Conservation (phyloP, 2,888 invertebrate species). For the Melangyna quadrimaculata region DNA sequence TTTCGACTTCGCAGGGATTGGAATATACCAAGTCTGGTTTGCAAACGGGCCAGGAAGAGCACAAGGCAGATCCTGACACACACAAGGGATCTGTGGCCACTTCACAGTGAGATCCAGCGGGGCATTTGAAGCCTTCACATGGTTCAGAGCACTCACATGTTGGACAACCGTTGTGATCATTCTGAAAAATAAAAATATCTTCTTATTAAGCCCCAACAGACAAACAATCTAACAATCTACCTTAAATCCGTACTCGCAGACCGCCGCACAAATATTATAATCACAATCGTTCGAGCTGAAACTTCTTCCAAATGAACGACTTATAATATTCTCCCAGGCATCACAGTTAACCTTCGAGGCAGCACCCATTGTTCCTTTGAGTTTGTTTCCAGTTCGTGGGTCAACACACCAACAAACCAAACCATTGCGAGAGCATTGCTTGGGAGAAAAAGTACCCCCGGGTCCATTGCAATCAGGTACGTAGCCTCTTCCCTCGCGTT, state of each 20-base stretch:
- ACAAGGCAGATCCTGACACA: conserved; percentile 82
- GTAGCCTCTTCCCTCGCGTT: conserved; percentile 91
- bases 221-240: conserved; percentile 76
- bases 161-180: conserved; percentile 86
- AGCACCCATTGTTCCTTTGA: conserved; percentile 90
- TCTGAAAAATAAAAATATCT: conserved; percentile 73
- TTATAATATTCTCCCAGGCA: conserved; percentile 80
- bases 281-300: conserved; percentile 84
- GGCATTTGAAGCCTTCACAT: conserved; percentile 89
- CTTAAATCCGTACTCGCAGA: conserved; percentile 93
- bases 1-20: conserved; percentile 89
- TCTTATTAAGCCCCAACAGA: neutral
- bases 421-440: conserved; percentile 92
- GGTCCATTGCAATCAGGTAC: conserved; percentile 88
- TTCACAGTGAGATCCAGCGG: conserved; percentile 88
- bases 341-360: conserved; percentile 86
- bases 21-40: conserved; percentile 87
- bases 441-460: conserved; percentile 87
- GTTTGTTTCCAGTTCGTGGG: conserved; percentile 87
- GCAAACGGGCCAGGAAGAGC: conserved; percentile 90
- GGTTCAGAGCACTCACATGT: conserved; percentile 94
- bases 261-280: conserved; percentile 88
- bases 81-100: conserved; percentile 88
- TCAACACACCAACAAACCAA: conserved; percentile 95
- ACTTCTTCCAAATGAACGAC: conserved; percentile 82